Base-by-base conservation (phyloP, 2,888 invertebrate genomes). In the Mayetiola destructor region DNA sequence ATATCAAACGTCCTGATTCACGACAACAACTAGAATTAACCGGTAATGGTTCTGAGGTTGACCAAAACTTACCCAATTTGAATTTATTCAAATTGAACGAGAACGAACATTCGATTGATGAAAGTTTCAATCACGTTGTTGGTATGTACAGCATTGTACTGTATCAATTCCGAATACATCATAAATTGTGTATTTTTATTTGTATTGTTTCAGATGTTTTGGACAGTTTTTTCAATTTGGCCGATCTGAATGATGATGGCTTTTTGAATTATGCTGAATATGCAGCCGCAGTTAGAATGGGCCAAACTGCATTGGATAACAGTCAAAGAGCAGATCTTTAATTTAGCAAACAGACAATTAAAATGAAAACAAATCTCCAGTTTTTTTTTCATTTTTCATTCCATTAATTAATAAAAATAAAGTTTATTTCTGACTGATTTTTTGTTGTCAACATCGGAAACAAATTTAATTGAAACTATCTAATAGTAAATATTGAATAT, bases 191-290 rank as follows among this genome's bases (percentile, higher is more conserved):
- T 20, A 55, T 10, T 36, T 32, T 16, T 36, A 35, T 35, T 23
- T 23, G 1, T 8, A 14, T 10, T 23, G 60, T 70, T 74, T 30
- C 72, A 93, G 93, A 83, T 61, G 74, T 93, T 56, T 88, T 94
- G 39, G 94, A 94, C 68, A 81, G 82, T 63, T 89, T 93, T 10
- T 71, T 94, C 36, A 76, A 77, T 58, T 82, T 85, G 60, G 92
- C 93, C 64, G 94, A 95, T 69, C 73, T 79, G 1, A 84, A 94
- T 68, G 80, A 82, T 37, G 92, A 94, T 66, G 94, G 94, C 0
- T 88, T 79, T 67, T 73, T 94, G 35, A 89, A 85, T 59, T 94
- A 93, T 68, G 76, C 84, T 0, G 94, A 95, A 68, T 88, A 84
- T 66, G 78, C 78, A 1, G 69, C 68, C 59, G 72, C 72, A 6